A percentile compares a stretch with the other conserved stretches of the same genome.
Conservation (phyloP, 2,797 vertebrate species). For the Schizopygopsis malacanthus region DNA sequence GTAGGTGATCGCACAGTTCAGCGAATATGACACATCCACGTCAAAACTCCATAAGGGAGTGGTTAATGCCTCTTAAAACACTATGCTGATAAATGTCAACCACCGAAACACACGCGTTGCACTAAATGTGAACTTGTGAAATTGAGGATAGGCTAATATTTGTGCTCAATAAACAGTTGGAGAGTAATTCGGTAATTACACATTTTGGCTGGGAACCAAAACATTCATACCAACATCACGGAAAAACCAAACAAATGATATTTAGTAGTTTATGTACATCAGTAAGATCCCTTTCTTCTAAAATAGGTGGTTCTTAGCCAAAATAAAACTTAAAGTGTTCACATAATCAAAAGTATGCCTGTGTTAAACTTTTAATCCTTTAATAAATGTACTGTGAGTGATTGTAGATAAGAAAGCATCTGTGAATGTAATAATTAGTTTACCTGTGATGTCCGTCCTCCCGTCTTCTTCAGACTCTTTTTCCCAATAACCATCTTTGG, state of each 20-base stretch:
- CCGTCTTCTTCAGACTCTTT: slow-evolving; percentile 75
- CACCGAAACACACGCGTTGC: neutral
- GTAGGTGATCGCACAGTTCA: slow-evolving; percentile 6
- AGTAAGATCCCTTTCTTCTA: neutral
- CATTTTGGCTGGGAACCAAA: neutral
- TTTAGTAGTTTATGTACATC: neutral
- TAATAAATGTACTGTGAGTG: neutral
- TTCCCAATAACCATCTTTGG: slow-evolving; percentile 76
- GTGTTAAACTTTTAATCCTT: neutral
- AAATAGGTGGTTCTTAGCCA: neutral
- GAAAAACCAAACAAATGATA: neutral
- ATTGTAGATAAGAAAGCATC: neutral
- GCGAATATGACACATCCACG: neutral
- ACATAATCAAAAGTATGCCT: neutral
- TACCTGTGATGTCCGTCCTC: slow-evolving; percentile 86
- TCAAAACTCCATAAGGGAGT: slow-evolving; percentile 6
- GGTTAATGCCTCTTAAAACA: slow-evolving; percentile 18
- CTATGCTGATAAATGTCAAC: neutral
- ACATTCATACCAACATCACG: neutral
- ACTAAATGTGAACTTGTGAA: slow-evolving; percentile 2
- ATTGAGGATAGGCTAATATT: neutral
- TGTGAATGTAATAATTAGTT: neutral
- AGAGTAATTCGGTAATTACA: neutral
- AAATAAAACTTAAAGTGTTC: neutral
- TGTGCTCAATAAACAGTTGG: neutral